Evolutionary conservation across 2,888 invertebrate species (phyloP).

Genomic region (Lasioglossum oenotherae): DNA sequence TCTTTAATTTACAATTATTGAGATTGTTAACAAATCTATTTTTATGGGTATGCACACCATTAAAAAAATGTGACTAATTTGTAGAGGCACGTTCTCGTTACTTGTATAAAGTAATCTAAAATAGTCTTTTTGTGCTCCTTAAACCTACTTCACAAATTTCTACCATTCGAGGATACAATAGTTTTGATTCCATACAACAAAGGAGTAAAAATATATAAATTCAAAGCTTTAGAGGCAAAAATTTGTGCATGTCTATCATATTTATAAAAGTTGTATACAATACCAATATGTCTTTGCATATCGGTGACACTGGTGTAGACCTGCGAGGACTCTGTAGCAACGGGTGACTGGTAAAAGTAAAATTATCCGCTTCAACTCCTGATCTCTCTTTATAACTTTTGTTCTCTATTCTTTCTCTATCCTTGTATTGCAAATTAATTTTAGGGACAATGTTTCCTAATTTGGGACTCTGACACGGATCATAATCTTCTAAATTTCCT

Average conservation of each 20-base stretch:
- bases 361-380: constrained; percentile 16
- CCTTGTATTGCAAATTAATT: constrained; percentile 13
- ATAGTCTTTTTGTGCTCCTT: too few species aligned
- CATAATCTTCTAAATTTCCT: constrained; percentile 10
- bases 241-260: constrained; percentile 2
- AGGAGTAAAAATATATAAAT: neutral
- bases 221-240: neutral
- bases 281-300: constrained; percentile 26
- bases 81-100: too few species aligned
- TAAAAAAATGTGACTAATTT: too few species aligned
- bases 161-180: neutral
- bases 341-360: constrained; percentile 11
- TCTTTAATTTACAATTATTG: too few species aligned
- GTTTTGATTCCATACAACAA: too few species aligned
- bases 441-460: constrained; percentile 27
- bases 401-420: neutral
- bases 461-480: neutral
- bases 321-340: neutral
- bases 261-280: constrained; percentile 1
- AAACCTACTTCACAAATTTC: neutral
- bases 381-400: neutral
- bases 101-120: too few species aligned
- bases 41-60: too few species aligned
- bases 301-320: constrained; percentile 23
- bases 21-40: too few species aligned